Conservation (phyloP, 2,113 vertebrate genomes). For the Euleptes europaea region DNA sequence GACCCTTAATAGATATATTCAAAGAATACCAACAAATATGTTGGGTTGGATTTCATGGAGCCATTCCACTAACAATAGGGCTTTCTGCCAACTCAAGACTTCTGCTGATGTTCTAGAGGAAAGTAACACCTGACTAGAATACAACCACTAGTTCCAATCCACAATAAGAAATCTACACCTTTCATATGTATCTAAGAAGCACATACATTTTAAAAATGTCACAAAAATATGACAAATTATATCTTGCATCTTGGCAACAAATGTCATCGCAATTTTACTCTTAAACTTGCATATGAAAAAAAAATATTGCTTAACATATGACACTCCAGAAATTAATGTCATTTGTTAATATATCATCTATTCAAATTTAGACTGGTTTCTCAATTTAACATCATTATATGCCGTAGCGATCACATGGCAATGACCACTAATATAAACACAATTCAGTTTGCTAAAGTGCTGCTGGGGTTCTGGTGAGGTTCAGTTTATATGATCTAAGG, state of each 20-base stretch:
- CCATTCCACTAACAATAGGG: no score
- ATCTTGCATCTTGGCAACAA: not conserved
- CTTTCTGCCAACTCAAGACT: no score
- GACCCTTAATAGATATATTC: no score
- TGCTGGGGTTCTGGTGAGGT: not conserved
- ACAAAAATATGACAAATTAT: not conserved
- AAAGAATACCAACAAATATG: no score
- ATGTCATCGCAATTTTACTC: not conserved
- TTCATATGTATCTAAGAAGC: not conserved
- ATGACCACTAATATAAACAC: conserved; percentile 2
- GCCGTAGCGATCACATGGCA: not conserved
- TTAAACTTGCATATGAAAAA: not conserved
- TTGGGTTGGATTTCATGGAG: no score
- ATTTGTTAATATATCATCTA: not conserved
- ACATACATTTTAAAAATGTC: not conserved
- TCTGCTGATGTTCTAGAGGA: no score
- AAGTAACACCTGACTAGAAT: not conserved
- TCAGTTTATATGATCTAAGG: conserved; percentile 1
- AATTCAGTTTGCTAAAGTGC: not conserved
- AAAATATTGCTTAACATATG: not conserved
- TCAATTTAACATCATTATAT: not conserved
- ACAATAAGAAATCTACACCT: not conserved
- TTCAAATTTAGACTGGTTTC: not conserved
- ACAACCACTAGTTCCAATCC: not conserved
- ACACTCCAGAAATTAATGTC: not conserved